Base-by-base conservation (phyloP, 1,140 invertebrate genomes). In the Rhynchophorus ferrugineus region DNA sequence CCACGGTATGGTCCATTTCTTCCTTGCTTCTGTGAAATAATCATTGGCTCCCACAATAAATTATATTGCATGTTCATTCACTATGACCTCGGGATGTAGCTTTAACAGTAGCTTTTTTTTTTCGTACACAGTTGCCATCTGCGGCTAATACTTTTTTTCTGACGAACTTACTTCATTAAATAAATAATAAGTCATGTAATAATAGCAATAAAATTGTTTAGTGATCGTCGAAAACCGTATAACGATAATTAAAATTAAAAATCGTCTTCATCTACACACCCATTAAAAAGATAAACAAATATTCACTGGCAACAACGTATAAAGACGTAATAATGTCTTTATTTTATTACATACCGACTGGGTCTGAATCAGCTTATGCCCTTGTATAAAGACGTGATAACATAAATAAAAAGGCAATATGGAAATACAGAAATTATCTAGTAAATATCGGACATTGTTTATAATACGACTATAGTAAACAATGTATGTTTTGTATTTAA, bases 1-100 rank as follows among this genome's bases (percentile, higher is more conserved):
- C 34, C 20, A 43, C 45, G 34, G 33, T 55, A 36, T 49, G 41
- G 53, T 39, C 53, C 45, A 54, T 46, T 54, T 54, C 45, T 48
- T 38, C 24, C 42, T 21, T 47, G 52, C 38, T 54, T 49, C 41
- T 44, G 46, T 44, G 24, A 49, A 55, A 55, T 55, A 55, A 55
- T 55, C 46, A 21, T 36, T 55, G 49, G 49, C 53, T 55, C 53
- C 53, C 53, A 55, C 53, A 55, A 55, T 55, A 55, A 55, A 55
- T 55, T 44, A 54, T 43, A 20, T 43, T 21, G 38, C 29, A 54
- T 54, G 52, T 36, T 54, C 52, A 54, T 54, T 47, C 38, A 47
- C 44, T 38, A 54, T 54, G 52, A 54, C 52, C 52, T 54, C 43
- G 24, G 13, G n/a, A 52, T 35, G 34, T 11, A 41, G 24, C 29